Percentiles rank a stretch among this genome's conserved stretches.
Evolutionary conservation across 1,140 invertebrate genomes (phyloP).

Genomic region (Anagrus nilaparvatae): DNA sequence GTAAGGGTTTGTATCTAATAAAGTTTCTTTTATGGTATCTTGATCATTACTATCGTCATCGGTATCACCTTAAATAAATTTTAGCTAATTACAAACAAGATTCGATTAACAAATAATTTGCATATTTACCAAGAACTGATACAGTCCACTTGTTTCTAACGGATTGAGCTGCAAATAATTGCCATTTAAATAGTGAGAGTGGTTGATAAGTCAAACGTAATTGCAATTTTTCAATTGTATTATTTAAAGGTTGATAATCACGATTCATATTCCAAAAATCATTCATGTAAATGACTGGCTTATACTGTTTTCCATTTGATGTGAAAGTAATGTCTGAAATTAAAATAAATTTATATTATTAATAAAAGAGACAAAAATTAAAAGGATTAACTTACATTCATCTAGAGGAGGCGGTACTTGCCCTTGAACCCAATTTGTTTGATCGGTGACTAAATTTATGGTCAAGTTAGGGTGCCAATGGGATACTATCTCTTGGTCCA

Average conservation of each 20-base stretch:
- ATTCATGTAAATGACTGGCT: constrained; percentile 92
- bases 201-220: constrained; percentile 85
- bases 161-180: constrained; percentile 90
- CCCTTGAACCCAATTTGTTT: constrained; percentile 85
- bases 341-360: constrained; percentile 13
- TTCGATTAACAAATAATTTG: too few species aligned
- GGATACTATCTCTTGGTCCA: constrained; percentile 82
- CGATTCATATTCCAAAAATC: constrained; percentile 98
- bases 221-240: constrained; percentile 61
- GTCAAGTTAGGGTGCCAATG: constrained; percentile 99
- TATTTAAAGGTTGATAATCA: constrained; percentile 92
- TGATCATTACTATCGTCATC: constrained; percentile 86
- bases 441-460: constrained; percentile 88
- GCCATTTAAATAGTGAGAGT: constrained; percentile 93
- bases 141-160: constrained; percentile 72
- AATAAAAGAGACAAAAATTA: background rate
- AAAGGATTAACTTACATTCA: constrained; percentile 55
- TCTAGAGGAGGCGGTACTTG: constrained; percentile 83
- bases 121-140: constrained; percentile 31
- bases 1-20: constrained; percentile 95
- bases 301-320: constrained; percentile 70
- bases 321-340: constrained; percentile 75
- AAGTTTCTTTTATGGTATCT: constrained; percentile 92
- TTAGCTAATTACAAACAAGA: too few species aligned
- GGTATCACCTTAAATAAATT: constrained; percentile 30